These are phyloP conservation scores for Leucoraja ocellata DNA, from an alignment of 2,797 vertebrate species.

Conservation along the genomic window DNA sequence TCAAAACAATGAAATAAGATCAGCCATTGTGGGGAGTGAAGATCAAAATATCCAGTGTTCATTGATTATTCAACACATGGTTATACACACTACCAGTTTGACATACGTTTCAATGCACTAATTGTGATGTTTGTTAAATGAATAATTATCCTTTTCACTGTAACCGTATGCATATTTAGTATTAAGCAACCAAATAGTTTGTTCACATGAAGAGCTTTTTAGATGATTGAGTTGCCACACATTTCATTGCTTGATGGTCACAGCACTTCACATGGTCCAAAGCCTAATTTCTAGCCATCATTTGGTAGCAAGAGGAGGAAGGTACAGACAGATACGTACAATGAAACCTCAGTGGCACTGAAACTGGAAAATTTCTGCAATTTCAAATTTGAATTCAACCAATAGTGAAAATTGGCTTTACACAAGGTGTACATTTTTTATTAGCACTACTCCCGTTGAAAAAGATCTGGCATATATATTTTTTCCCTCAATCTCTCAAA, in stretches of 20 bases:
- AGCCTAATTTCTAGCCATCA: not conserved
- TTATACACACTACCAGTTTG: not conserved
- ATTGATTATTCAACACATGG: not conserved
- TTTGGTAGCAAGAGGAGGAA: not conserved
- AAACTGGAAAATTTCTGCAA: not conserved
- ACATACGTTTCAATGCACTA: not conserved
- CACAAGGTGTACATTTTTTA: not conserved
- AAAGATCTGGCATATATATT: not conserved
- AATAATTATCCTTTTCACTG: not conserved
- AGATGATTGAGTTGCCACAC: not conserved
- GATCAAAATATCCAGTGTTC: not conserved
- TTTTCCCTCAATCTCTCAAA: not conserved
- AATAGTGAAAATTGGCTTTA: not conserved
- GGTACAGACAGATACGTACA: not conserved
- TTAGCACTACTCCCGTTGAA: not conserved
- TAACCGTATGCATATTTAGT: not conserved
- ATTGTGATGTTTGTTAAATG: not conserved
- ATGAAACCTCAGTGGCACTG: not conserved
- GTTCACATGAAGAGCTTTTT: not conserved
- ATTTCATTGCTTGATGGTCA: not conserved
- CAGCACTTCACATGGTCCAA: not conserved
- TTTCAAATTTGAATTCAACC: not conserved
- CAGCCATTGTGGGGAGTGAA: slow-evolving; percentile 41
- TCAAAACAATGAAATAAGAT: slow-evolving; percentile 46
- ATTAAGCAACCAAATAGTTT: not conserved